These are phyloP conservation scores for Acrocephalus kingi DNA, from an alignment of 2,113 vertebrate genomes.

Conservation along the genomic window DNA sequence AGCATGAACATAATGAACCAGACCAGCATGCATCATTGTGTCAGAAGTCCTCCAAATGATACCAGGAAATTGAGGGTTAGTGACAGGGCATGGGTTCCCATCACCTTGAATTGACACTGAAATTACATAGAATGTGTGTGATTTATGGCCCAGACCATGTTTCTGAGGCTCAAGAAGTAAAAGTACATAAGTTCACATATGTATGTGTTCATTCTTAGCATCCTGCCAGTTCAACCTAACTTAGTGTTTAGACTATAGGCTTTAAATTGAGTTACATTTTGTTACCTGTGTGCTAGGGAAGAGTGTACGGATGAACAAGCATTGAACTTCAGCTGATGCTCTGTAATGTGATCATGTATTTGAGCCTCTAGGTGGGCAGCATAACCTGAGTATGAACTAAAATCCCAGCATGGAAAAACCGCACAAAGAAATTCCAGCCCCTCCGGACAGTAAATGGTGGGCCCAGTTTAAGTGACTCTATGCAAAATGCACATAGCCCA, in stretches of 20 bases:
- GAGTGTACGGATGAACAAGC: rapidly evolving
- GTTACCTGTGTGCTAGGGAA: neutral
- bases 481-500: neutral
- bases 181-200: neutral
- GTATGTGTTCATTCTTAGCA: neutral
- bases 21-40: neutral
- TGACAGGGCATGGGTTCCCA: neutral
- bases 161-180: neutral
- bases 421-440: neutral
- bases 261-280: neutral
- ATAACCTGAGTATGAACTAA: neutral
- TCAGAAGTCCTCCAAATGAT: neutral
- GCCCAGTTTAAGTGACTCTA: neutral
- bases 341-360: neutral
- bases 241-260: neutral
- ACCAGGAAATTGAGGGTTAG: neutral
- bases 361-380: neutral
- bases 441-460: neutral
- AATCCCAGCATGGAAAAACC: neutral
- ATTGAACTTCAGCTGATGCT: neutral
- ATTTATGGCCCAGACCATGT: neutral
- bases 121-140: neutral
- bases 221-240: rapidly evolving
- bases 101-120: neutral
- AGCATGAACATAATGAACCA: neutral